These are phyloP conservation scores for Mus caroli DNA, from an alignment of 2,797 vertebrate genomes.

Conservation along the genomic window DNA sequence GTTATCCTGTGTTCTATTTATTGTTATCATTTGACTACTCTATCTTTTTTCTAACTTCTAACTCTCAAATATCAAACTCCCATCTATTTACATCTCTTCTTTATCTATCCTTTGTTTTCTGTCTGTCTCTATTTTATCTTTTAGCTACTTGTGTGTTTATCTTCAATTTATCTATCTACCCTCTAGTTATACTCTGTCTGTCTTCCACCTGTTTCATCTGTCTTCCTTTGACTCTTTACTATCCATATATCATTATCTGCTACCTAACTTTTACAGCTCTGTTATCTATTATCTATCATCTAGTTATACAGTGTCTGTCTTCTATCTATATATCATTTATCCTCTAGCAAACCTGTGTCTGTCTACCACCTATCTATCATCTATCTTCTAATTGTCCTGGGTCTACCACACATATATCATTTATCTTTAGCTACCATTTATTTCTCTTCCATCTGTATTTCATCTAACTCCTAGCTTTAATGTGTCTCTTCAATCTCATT, in stretches of 20 bases:
- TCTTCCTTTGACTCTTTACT: neutral
- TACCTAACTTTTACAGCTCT: neutral
- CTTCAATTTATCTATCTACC: neutral
- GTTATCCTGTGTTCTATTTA: neutral
- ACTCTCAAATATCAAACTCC: neutral
- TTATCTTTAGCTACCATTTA: neutral
- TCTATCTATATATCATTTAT: neutral
- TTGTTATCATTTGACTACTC: neutral
- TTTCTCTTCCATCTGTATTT: neutral
- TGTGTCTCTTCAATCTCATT: neutral
- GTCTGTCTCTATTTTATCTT: neutral
- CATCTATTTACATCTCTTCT: neutral
- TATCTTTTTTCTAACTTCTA: neutral
- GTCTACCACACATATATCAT: neutral
- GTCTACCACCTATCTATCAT: neutral
- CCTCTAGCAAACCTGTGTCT: neutral
- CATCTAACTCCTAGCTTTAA: neutral
- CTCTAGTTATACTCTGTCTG: neutral
- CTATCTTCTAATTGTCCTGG: neutral
- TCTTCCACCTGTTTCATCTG: neutral
- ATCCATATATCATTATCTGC: neutral
- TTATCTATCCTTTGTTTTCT: neutral
- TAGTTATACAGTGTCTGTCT: neutral
- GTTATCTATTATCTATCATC: neutral
- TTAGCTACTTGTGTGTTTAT: neutral